Conservation (phyloP, 2,888 invertebrate genomes). For the Ypsolopha sequella region DNA sequence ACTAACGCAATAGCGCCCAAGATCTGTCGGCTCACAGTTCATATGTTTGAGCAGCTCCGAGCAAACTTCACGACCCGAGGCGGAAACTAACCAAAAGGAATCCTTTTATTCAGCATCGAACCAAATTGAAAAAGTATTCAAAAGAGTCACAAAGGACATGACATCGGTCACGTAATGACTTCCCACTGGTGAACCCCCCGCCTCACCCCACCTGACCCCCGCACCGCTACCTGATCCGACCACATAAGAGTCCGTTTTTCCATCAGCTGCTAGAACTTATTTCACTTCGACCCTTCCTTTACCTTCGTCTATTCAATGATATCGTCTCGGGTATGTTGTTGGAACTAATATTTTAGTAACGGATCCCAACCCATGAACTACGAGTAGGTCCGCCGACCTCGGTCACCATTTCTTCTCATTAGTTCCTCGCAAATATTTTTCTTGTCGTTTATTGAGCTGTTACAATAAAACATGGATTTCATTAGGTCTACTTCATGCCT, state of each 20-base stretch:
- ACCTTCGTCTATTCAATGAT: constrained; percentile 21
- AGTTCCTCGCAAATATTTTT: background rate
- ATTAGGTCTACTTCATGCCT: background rate
- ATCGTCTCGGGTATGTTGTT: constrained; percentile 21
- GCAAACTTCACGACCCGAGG: background rate
- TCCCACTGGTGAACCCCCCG: background rate
- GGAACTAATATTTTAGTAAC: constrained; percentile 27
- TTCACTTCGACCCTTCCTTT: constrained; percentile 8
- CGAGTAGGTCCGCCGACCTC: background rate
- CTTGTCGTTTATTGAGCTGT: background rate
- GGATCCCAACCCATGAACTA: constrained; percentile 4
- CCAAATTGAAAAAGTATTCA: constrained; percentile 4
- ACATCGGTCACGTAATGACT: constrained; percentile 3
- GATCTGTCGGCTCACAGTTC: too few species aligned
- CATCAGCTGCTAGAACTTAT: constrained; percentile 1
- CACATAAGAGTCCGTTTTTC: background rate
- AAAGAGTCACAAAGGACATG: background rate
- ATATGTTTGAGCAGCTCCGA: too few species aligned
- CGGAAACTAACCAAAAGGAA: constrained; percentile 2
- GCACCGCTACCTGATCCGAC: background rate
- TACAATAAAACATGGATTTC: background rate
- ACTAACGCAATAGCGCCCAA: too few species aligned
- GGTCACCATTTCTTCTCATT: background rate
- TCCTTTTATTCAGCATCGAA: background rate
- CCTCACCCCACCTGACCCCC: background rate